Evolutionary conservation across 2,797 vertebrate species (phyloP).

Genomic region (Channa striata): DNA sequence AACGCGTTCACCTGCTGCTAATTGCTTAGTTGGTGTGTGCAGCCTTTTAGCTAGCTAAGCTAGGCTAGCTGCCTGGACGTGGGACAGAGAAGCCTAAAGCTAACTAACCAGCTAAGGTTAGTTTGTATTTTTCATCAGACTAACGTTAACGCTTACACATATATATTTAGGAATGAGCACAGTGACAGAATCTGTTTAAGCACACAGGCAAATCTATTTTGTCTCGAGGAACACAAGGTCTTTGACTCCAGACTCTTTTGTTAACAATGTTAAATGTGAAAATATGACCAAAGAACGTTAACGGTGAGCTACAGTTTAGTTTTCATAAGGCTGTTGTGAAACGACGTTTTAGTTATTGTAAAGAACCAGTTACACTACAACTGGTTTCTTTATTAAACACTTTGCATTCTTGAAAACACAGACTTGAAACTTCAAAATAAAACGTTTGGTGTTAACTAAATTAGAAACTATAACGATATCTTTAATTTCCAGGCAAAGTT

Average conservation of each 20-base stretch:
- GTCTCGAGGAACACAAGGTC: not conserved
- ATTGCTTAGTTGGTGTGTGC: accelerated
- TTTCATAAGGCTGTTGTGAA: not conserved
- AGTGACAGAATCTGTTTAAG: not conserved
- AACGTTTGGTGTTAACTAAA: too few relatives aligned
- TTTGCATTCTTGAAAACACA: too few relatives aligned
- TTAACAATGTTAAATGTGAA: not conserved
- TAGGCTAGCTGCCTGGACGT: not conserved
- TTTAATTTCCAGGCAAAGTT: not conserved
- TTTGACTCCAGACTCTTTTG: not conserved
- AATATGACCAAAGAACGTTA: not conserved
- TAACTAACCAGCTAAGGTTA: not conserved
- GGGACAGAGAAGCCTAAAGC: slow-evolving; percentile 35
- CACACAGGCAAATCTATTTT: not conserved
- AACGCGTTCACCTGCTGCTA: accelerated
- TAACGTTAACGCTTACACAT: not conserved
- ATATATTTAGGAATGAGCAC: too few relatives aligned
- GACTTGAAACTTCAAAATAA: too few relatives aligned
- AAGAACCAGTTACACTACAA: not conserved
- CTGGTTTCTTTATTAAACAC: not conserved
- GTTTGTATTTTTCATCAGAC: not conserved
- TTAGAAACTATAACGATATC: too few relatives aligned
- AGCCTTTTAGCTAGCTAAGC: accelerated
- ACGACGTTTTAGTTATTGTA: not conserved
- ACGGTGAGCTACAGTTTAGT: too few relatives aligned